These are phyloP conservation scores for Ornithorhynchus anatinus DNA, from an alignment of 2,113 vertebrate species.

Conservation along the genomic window DNA sequence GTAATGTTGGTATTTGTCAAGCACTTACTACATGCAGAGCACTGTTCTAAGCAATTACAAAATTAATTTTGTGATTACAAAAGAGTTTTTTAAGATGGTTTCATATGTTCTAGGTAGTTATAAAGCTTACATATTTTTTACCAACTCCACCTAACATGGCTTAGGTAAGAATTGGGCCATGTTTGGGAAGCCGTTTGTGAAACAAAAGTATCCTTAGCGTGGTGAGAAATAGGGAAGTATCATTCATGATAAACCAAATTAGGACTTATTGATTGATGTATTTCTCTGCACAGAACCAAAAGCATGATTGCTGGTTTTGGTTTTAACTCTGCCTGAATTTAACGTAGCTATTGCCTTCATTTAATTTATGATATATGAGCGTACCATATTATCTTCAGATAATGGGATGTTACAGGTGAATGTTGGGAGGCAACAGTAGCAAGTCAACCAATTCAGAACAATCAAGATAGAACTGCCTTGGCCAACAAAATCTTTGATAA, in stretches of 20 bases:
- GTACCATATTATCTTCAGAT: too few relatives aligned
- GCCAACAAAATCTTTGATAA: too few relatives aligned
- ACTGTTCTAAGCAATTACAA: too few relatives aligned
- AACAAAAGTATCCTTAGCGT: constrained; percentile 12
- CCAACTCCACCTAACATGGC: constrained; percentile 53
- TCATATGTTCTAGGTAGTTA: background rate
- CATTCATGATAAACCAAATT: background rate
- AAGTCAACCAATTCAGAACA: too few relatives aligned
- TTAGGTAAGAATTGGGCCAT: constrained; percentile 37
- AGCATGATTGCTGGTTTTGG: background rate
- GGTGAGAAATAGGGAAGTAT: background rate
- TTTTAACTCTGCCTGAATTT: background rate
- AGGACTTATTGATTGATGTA: background rate
- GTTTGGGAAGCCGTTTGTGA: constrained; percentile 48
- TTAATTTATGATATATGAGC: too few relatives aligned
- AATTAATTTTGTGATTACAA: too few relatives aligned
- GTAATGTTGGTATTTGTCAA: too few relatives aligned
- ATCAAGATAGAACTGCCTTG: too few relatives aligned
- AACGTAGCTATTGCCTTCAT: background rate
- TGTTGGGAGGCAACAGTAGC: too few relatives aligned
- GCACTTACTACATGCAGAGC: too few relatives aligned
- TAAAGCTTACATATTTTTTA: background rate
- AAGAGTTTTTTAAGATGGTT: background rate
- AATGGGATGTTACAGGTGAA: too few relatives aligned
- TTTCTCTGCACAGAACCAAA: background rate